A percentile compares a stretch with the other conserved stretches of the same genome.
phyloP scores from a whole-genome alignment of 2,113 vertebrate genomes.

The Labrus mixtus region DNA sequence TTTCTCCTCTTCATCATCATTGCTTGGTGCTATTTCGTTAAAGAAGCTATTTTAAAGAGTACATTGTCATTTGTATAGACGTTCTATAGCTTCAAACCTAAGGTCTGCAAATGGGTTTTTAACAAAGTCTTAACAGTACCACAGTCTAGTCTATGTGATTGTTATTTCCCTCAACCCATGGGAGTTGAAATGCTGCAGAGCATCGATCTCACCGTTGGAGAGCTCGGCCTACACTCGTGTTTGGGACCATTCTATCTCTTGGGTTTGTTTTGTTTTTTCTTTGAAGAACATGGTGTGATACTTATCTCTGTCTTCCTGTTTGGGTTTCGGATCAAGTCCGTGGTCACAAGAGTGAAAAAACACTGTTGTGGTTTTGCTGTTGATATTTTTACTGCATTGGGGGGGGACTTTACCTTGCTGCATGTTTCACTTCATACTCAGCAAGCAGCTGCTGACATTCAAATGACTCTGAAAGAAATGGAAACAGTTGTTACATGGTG shows the following conservation, averaged over 20 bases:
- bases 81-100: too few species aligned
- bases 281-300: background rate
- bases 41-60: too few species aligned
- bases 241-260: background rate
- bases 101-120: too few species aligned
- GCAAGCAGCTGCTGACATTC: background rate
- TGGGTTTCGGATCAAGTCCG: background rate
- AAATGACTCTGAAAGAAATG: background rate
- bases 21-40: too few species aligned
- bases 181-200: constrained; percentile 6
- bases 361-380: background rate
- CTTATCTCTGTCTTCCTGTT: background rate
- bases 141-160: too few species aligned
- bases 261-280: constrained; percentile 1
- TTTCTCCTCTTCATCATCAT: background rate
- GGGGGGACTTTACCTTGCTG: constrained; percentile 23
- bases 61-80: too few species aligned
- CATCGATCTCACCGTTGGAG: constrained; percentile 20
- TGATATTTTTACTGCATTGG: background rate
- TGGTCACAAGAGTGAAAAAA: background rate
- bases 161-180: too few species aligned
- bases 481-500: background rate
- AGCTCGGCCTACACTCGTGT: background rate
- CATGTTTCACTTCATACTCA: constrained; percentile 24
- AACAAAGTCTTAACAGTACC: too few species aligned